Conservation (phyloP, 2,888 invertebrate genomes). For the Kuschelorhynchus macadamiae region DNA sequence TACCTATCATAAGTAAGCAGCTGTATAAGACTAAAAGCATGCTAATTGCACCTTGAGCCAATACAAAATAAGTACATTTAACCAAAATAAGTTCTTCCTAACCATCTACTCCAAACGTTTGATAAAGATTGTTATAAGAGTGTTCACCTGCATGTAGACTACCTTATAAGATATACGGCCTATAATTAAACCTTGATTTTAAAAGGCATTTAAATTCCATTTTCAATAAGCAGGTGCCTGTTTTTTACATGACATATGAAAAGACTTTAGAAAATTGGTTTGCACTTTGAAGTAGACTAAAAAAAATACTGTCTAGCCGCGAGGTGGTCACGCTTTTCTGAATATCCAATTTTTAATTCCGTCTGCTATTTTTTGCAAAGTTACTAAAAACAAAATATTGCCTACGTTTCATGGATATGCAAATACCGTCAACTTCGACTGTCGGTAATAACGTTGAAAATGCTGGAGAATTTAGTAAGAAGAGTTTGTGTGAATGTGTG, state of each 20-base stretch:
- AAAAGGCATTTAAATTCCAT: constrained; percentile 1
- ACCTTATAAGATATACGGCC: constrained; percentile 16
- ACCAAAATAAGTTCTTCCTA: background rate
- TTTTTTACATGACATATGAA: constrained; percentile 9
- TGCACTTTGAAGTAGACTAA: too few relatives aligned
- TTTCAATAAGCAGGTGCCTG: constrained; percentile 29
- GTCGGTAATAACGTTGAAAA: too few relatives aligned
- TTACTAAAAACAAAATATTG: too few relatives aligned
- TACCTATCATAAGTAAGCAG: background rate
- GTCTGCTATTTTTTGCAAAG: too few relatives aligned
- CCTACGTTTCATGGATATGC: too few relatives aligned
- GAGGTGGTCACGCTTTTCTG: too few relatives aligned
- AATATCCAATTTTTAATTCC: too few relatives aligned
- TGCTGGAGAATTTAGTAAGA: too few relatives aligned
- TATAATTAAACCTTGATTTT: constrained; percentile 38
- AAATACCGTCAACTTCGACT: too few relatives aligned
- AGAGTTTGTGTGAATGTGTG: too few relatives aligned
- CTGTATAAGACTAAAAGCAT: constrained; percentile 2
- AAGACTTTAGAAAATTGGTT: background rate
- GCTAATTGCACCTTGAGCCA: constrained; percentile 5
- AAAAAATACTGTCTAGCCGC: too few relatives aligned
- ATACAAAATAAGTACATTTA: constrained; percentile 17
- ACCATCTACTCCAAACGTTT: constrained; percentile 3
- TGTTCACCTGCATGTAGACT: constrained; percentile 34
- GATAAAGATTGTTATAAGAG: constrained; percentile 23